Evolutionary conservation across 2,888 invertebrate species (phyloP).

Genomic region (Megaustenia siamemsis): DNA sequence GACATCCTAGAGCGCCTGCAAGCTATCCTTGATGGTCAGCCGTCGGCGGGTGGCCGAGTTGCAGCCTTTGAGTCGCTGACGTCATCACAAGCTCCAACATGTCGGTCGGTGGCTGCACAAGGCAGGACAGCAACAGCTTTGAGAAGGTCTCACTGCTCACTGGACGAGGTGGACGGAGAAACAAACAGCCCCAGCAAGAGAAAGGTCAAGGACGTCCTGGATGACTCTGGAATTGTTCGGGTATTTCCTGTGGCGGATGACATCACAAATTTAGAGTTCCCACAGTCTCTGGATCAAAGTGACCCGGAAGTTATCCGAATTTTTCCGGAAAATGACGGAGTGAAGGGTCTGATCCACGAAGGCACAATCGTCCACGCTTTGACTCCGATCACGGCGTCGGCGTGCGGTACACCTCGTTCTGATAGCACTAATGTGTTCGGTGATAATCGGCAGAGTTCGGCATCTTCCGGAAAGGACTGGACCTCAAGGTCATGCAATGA

Average conservation of each 20-base stretch:
- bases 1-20: slow-evolving; percentile 52
- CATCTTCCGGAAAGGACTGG: neutral
- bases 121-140: neutral
- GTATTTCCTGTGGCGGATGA: slow-evolving; percentile 24
- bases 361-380: neutral
- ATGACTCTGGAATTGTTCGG: slow-evolving; percentile 48
- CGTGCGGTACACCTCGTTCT: neutral
- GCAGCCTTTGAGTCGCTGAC: neutral
- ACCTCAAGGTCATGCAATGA: neutral
- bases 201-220: neutral
- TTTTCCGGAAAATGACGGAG: neutral
- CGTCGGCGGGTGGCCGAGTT: neutral
- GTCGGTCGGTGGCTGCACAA: neutral
- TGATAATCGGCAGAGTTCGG: neutral
- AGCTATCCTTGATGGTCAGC: slow-evolving; percentile 40
- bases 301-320: slow-evolving; percentile 39
- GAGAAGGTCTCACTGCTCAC: neutral
- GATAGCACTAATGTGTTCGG: neutral
- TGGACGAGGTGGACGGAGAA: slow-evolving; percentile 24
- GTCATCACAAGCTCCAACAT: neutral
- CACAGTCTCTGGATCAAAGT: neutral
- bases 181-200: neutral
- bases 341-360: neutral
- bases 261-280: neutral
- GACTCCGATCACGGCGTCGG: neutral